Percentiles rank a stretch among this genome's conserved stretches.
These are phyloP conservation scores for Alauda arvensis DNA, from an alignment of 2,797 vertebrate species.

Conservation along the genomic window DNA sequence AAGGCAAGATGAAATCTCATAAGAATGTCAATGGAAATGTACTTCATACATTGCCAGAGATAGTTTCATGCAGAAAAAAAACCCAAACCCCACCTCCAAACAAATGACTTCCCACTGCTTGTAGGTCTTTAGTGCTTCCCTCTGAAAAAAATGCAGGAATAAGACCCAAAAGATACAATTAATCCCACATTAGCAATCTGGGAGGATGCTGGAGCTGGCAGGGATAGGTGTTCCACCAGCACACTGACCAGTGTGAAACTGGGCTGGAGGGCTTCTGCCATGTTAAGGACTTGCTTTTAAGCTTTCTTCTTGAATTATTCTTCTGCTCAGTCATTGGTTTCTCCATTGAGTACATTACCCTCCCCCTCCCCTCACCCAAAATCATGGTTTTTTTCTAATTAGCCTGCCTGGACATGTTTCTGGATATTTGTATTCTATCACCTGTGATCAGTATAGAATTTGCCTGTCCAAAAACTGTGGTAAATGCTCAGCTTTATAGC, in stretches of 20 bases:
- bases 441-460: not conserved
- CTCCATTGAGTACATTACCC: not conserved
- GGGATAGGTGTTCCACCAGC: not conserved
- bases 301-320: not conserved
- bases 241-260: not conserved
- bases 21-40: constrained; percentile 19
- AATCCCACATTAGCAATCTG: not conserved
- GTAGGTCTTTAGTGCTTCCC: not conserved
- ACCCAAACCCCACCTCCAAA: not conserved
- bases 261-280: not conserved
- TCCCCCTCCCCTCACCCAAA: too few species aligned
- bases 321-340: not conserved
- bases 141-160: not conserved
- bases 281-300: not conserved
- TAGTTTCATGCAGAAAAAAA: not conserved
- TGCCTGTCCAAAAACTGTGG: not conserved
- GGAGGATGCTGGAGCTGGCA: not conserved
- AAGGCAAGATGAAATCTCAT: not conserved
- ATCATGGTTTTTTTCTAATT: accelerated
- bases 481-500: not conserved
- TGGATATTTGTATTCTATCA: not conserved
- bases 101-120: not conserved
- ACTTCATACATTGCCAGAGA: not conserved
- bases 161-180: not conserved
- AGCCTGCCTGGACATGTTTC: not conserved